A percentile compares a stretch with the other conserved stretches of the same genome.
phyloP scores from a whole-genome alignment of 2,888 invertebrate species.

The Pediacus dermestoides region DNA sequence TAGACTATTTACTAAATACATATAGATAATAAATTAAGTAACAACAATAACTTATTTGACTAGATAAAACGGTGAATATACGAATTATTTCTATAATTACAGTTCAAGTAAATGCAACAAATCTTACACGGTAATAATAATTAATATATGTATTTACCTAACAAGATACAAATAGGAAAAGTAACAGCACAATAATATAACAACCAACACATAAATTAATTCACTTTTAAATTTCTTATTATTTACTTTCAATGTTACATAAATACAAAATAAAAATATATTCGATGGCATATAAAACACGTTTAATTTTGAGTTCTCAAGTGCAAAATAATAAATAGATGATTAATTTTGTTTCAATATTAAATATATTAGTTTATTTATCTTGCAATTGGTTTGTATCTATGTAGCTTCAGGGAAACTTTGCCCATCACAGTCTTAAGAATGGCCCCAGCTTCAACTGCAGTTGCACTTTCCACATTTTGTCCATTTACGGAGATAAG shows the following conservation, averaged over 20 bases:
- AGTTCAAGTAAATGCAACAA: slow-evolving; percentile 24
- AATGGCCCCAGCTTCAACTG: slow-evolving; percentile 83
- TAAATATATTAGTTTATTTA: slow-evolving; percentile 25
- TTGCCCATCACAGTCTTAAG: slow-evolving; percentile 84
- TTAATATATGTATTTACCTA: no score
- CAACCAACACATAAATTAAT: no score
- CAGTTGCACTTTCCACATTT: slow-evolving; percentile 69
- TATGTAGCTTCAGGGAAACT: slow-evolving; percentile 77
- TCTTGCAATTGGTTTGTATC: slow-evolving; percentile 68
- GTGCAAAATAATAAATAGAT: no score
- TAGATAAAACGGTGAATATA: slow-evolving; percentile 33
- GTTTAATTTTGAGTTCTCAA: no score
- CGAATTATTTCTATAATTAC: slow-evolving; percentile 14
- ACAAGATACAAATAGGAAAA: no score
- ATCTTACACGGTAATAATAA: no score
- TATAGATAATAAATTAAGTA: slow-evolving; percentile 37
- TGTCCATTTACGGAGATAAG: slow-evolving; percentile 86
- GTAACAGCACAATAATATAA: no score
- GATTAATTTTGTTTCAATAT: no score
- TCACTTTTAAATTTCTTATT: no score
- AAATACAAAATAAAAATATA: no score
- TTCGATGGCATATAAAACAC: no score
- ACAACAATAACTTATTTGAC: slow-evolving; percentile 38
- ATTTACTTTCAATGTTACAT: no score
- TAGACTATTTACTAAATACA: slow-evolving; percentile 38